phyloP scores from a whole-genome alignment of 2,888 invertebrate species.

The Coelopa pilipes region DNA sequence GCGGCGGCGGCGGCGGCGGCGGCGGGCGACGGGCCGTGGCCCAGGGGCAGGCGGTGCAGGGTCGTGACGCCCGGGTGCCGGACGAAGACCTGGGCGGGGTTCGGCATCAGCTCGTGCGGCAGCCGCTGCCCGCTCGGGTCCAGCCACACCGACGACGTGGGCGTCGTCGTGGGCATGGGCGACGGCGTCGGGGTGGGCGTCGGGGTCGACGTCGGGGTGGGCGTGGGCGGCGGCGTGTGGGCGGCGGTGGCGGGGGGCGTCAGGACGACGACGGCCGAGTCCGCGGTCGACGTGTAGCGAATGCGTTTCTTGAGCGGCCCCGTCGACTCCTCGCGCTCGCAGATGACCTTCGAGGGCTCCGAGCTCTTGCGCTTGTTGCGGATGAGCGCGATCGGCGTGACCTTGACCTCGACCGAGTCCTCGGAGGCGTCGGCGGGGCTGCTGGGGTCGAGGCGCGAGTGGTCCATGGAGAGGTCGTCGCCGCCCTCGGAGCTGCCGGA shows the following conservation, averaged over 20 bases:
- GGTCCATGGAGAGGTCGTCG: constrained; percentile 72
- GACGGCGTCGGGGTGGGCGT: constrained; percentile 50
- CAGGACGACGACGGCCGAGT: constrained; percentile 55
- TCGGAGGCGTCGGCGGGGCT: constrained; percentile 75
- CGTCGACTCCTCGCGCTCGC: constrained; percentile 60
- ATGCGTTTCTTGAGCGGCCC: constrained; percentile 79
- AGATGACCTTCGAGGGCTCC: constrained; percentile 74
- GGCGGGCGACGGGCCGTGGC: background rate
- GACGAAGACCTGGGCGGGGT: constrained; percentile 64
- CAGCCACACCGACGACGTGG: constrained; percentile 67
- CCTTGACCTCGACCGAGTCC: constrained; percentile 75
- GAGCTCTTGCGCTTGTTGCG: constrained; percentile 76
- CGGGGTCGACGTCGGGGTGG: background rate
- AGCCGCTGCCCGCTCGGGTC: constrained; percentile 55
- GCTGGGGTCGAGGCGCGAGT: constrained; percentile 66
- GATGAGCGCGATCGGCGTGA: constrained; percentile 69
- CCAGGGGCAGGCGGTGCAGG: constrained; percentile 56
- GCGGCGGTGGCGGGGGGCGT: constrained; percentile 66
- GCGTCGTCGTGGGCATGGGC: background rate
- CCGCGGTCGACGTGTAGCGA: constrained; percentile 68
- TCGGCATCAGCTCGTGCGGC: constrained; percentile 66
- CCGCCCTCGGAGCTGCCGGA: constrained; percentile 72
- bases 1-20: constrained; percentile 45
- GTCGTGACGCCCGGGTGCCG: constrained; percentile 67
- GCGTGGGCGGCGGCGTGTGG: constrained; percentile 61